Base-by-base conservation (phyloP, 2,113 vertebrate species). In the Alligator sinensis region DNA sequence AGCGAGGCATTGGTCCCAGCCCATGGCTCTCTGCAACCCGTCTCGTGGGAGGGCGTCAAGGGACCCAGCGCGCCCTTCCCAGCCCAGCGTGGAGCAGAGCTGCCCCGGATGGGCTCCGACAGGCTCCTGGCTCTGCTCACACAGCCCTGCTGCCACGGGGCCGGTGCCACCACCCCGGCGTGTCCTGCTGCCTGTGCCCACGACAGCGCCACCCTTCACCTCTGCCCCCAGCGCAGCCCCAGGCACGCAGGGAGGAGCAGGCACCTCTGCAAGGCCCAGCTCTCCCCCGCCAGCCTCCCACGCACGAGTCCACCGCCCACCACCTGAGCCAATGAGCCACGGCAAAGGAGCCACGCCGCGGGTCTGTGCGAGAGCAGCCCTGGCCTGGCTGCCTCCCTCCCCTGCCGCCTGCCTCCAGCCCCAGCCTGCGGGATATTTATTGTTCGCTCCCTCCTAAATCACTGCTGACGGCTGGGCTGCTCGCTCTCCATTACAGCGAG, bases 361-460 rank as follows among this genome's bases (percentile, higher is more conserved):
- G 75, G 70, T 9, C 24, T 13, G 58, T 6, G 3, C 30, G 60
- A 74, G 63, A 1, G 60, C 74, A 15, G 5, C 47, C 25, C 57
- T 0, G 0, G 4, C 14, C 21, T 11, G 1, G 74, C 60, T 11
- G 57, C 87, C 38, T 55, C 27, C 54, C 77, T 59, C 30, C 55
- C 58, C 64, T 0, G 2, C 14, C 11, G 72, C 82, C 83, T 14
- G 84, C 89, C 68, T 2, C 1, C 74, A 93, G 93, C 91, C 30
- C 87, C 93, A 83, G 2, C 90, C 95, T 55, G 64, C 0, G 2
- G 62, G 70, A 93, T 55, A 89, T 95, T 95, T 92, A 75, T 30
- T 18, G 89, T 10, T 30, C 25, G 0, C 22, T 72, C 61, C 22
- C 90, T 89, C 96, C 91, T 95, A 88, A 86, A 92, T 96, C 97